Conservation (phyloP, 2,113 vertebrate genomes). For the Sardina pilchardus region DNA sequence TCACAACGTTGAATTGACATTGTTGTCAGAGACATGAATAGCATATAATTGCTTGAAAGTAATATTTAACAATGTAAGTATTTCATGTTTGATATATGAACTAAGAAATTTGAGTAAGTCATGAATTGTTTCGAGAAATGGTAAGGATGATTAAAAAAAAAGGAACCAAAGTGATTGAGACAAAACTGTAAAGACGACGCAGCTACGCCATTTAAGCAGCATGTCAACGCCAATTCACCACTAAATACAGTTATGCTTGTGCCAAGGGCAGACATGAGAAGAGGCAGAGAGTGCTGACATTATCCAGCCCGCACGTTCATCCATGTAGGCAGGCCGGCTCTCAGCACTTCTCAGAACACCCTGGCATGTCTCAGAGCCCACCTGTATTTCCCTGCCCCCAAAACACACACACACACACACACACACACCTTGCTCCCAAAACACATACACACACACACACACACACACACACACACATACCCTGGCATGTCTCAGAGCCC, state of each 20-base stretch:
- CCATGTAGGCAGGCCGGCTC: not conserved
- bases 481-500: too few species aligned
- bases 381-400: not conserved
- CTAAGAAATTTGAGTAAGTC: too few species aligned
- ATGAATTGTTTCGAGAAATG: too few species aligned
- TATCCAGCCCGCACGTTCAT: not conserved
- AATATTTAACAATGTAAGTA: too few species aligned
- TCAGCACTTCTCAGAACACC: not conserved
- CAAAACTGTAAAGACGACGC: too few species aligned
- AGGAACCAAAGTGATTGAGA: too few species aligned
- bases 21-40: too few species aligned
- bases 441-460: not conserved
- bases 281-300: not conserved
- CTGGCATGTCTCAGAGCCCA: not conserved
- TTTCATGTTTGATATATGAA: too few species aligned
- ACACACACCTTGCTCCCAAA: too few species aligned
- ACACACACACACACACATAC: not conserved
- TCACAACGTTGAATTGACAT: too few species aligned
- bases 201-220: not conserved
- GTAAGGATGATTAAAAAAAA: too few species aligned
- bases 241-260: not conserved
- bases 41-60: too few species aligned
- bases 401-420: conserved; percentile 25
- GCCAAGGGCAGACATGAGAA: not conserved
- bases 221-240: not conserved